Evolutionary conservation across 2,888 invertebrate genomes (phyloP).

Genomic region (Pantelozetes paolii): DNA sequence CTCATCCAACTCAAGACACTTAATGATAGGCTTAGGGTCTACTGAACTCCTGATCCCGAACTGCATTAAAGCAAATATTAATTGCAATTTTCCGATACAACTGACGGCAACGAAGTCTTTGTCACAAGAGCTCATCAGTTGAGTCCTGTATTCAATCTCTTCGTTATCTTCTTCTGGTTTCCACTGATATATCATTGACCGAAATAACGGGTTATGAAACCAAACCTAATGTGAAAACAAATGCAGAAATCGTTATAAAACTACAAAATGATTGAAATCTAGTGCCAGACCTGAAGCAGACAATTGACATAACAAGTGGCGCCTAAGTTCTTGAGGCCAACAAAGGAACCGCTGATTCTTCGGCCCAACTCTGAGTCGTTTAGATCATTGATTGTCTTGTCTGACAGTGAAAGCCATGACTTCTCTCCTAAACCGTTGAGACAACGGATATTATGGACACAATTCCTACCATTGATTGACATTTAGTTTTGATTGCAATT

Average conservation of each 20-base stretch:
- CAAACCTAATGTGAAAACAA: constrained; percentile 58
- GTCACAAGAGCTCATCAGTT: background rate
- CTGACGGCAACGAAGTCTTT: constrained; percentile 47
- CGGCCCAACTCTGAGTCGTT: constrained; percentile 51
- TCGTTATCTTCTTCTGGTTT: constrained; percentile 51
- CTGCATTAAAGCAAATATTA: constrained; percentile 61
- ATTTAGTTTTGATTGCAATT: background rate
- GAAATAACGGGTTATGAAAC: constrained; percentile 60
- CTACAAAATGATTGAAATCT: no score
- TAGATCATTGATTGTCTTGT: constrained; percentile 53
- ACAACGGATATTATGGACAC: constrained; percentile 61
- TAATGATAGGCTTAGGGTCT: constrained; percentile 60
- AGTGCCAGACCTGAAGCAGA: constrained; percentile 54
- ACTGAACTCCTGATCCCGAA: constrained; percentile 57
- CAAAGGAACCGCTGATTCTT: constrained; percentile 52
- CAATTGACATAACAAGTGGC: constrained; percentile 66
- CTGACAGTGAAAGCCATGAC: constrained; percentile 55
- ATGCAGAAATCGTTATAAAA: no score
- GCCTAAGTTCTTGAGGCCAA: constrained; percentile 62
- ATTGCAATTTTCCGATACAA: constrained; percentile 59
- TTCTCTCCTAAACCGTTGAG: constrained; percentile 60
- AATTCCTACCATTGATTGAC: constrained; percentile 55
- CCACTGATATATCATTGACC: constrained; percentile 60
- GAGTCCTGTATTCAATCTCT: constrained; percentile 24
- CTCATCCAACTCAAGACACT: constrained; percentile 59